Conservation (phyloP, 2,888 invertebrate genomes). For the Tipula lateralis region DNA sequence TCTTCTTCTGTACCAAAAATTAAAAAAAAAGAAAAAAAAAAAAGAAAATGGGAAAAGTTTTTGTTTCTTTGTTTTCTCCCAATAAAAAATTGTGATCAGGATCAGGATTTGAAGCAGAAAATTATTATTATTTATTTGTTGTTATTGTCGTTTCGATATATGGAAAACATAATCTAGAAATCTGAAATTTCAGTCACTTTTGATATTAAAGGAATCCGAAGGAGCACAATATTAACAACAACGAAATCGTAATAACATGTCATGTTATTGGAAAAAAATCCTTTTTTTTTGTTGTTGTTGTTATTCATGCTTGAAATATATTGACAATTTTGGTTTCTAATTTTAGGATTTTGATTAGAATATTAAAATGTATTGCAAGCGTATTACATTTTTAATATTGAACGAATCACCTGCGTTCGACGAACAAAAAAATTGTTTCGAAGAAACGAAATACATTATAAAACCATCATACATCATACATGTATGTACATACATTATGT, state of each 20-base stretch:
- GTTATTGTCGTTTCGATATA: not conserved
- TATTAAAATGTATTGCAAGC: not conserved
- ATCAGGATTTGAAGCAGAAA: constrained; percentile 24
- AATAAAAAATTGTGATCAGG: constrained; percentile 8
- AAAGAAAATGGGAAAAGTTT: not conserved
- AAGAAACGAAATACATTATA: not conserved
- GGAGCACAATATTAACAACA: not conserved
- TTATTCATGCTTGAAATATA: not conserved
- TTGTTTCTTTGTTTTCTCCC: not conserved
- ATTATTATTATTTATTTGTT: constrained; percentile 15
- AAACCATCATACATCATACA: not conserved
- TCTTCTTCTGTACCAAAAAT: not conserved
- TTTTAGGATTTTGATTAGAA: not conserved
- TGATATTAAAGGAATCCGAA: not conserved
- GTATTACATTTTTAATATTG: not conserved
- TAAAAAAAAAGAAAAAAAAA: not conserved
- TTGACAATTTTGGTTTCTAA: constrained; percentile 11
- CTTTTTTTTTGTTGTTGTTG: not conserved
- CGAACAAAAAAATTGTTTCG: not conserved
- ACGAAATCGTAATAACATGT: not conserved
- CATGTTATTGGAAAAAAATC: constrained; percentile 6
- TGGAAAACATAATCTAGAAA: not conserved
- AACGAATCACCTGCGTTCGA: not conserved
- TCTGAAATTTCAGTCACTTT: not conserved
- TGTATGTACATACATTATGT: not conserved